Conservation (phyloP, 1,140 invertebrate species). For the Venustaconcha ellipsiformis region DNA sequence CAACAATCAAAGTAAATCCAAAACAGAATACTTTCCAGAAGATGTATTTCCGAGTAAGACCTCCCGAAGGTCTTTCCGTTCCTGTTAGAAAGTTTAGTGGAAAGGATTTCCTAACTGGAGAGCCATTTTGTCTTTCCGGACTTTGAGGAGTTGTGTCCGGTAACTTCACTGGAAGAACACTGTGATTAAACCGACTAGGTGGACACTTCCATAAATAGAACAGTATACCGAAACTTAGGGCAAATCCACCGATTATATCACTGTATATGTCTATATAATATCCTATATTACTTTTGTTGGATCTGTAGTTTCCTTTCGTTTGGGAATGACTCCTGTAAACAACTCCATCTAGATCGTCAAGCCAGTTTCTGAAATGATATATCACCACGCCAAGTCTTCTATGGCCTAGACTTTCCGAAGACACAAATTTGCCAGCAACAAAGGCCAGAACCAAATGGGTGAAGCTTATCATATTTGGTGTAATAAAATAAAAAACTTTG, state of each 20-base stretch:
- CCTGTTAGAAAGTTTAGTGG: too few relatives aligned
- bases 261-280: constrained; percentile 58
- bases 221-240: constrained; percentile 47
- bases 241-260: constrained; percentile 54
- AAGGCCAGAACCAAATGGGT: constrained; percentile 44
- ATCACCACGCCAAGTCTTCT: constrained; percentile 52
- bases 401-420: constrained; percentile 48
- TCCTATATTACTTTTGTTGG: constrained; percentile 48
- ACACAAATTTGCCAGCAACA: constrained; percentile 49
- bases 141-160: too few relatives aligned
- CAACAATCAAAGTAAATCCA: constrained; percentile 39
- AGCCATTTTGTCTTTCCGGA: too few relatives aligned
- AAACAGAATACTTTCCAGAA: constrained; percentile 54
- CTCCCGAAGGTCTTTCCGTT: constrained; percentile 3
- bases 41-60: constrained; percentile 40
- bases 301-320: constrained; percentile 41
- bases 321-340: constrained; percentile 51
- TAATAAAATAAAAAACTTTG: constrained; percentile 55
- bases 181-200: constrained; percentile 1
- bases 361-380: constrained; percentile 58
- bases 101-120: too few relatives aligned
- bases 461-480: constrained; percentile 60
- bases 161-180: too few relatives aligned
- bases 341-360: constrained; percentile 61
- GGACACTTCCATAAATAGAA: constrained; percentile 52